Percentiles rank a stretch among this genome's conserved stretches.
Conservation (phyloP, 2,888 invertebrate species). For the Drosophila yooni region DNA sequence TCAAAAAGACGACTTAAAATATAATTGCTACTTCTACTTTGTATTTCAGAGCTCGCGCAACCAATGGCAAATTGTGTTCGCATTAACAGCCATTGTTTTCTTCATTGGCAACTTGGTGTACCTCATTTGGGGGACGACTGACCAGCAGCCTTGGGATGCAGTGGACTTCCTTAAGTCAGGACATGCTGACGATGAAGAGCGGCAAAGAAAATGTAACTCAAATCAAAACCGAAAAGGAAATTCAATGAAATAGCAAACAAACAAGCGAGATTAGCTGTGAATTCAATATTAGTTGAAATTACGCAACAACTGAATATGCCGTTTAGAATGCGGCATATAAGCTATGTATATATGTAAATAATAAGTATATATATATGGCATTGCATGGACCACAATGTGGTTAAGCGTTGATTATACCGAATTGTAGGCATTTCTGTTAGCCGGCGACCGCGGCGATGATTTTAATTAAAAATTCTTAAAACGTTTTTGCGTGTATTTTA, state of each 20-base stretch:
- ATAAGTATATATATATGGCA: background rate
- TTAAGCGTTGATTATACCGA: slow-evolving; percentile 64
- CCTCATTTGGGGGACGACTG: slow-evolving; percentile 88
- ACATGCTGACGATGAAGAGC: background rate
- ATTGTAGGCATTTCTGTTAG: slow-evolving; percentile 45
- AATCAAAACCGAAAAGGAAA: slow-evolving; percentile 16
- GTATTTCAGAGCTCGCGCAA: slow-evolving; percentile 83
- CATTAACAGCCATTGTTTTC: slow-evolving; percentile 88
- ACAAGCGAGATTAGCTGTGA: slow-evolving; percentile 18
- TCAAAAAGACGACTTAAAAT: background rate
- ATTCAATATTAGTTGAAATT: slow-evolving; percentile 30
- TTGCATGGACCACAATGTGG: slow-evolving; percentile 37
- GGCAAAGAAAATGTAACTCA: background rate
- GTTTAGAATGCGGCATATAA: slow-evolving; percentile 31
- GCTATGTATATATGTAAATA: slow-evolving; percentile 18
- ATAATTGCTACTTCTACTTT: background rate
- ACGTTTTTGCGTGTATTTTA: slow-evolving; percentile 74
- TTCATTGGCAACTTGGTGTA: slow-evolving; percentile 89
- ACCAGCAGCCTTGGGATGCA: slow-evolving; percentile 89
- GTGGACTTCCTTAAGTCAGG: slow-evolving; percentile 45
- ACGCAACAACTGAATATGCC: slow-evolving; percentile 28
- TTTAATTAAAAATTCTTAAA: slow-evolving; percentile 77
- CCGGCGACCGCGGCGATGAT: slow-evolving; percentile 40
- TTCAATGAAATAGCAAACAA: slow-evolving; percentile 4
- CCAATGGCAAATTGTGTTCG: slow-evolving; percentile 91